Evolutionary conservation across 2,888 invertebrate genomes (phyloP).

Genomic region (Noctuana brunneofusca): DNA sequence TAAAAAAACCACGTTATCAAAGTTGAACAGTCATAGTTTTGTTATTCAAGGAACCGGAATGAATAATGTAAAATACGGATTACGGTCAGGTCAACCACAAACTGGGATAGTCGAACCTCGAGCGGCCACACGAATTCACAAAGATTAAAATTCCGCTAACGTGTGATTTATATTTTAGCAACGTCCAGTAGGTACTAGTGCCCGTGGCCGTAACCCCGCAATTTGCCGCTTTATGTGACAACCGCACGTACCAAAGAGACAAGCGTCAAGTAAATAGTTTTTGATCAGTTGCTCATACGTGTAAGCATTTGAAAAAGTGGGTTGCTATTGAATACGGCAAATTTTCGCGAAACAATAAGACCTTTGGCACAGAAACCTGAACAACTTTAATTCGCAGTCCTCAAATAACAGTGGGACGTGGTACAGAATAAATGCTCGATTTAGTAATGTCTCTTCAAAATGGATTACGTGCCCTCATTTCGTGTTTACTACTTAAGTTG

Average conservation of each 20-base stretch:
- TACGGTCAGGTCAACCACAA: slow-evolving; percentile 54
- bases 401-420: slow-evolving; percentile 41
- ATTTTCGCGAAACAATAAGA: slow-evolving; percentile 60
- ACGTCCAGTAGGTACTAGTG: slow-evolving; percentile 49
- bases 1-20: no score
- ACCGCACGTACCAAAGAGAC: slow-evolving; percentile 67
- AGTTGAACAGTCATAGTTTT: background rate
- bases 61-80: slow-evolving; percentile 40
- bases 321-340: slow-evolving; percentile 54
- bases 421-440: slow-evolving; percentile 46
- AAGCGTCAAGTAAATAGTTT: slow-evolving; percentile 72
- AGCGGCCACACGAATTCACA: slow-evolving; percentile 50
- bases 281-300: slow-evolving; percentile 71
- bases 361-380: slow-evolving; percentile 61
- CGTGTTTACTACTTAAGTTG: slow-evolving; percentile 18
- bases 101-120: slow-evolving; percentile 46
- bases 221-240: slow-evolving; percentile 54
- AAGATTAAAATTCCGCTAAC: slow-evolving; percentile 54
- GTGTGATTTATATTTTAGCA: slow-evolving; percentile 58
- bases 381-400: slow-evolving; percentile 46
- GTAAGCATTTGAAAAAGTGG: slow-evolving; percentile 62
- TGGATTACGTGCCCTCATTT: slow-evolving; percentile 23
- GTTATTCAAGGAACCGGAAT: slow-evolving; percentile 34
- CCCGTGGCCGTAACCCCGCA: slow-evolving; percentile 64
- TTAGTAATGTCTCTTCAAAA: slow-evolving; percentile 29